Conservation (phyloP, 2,113 vertebrate genomes). For the Oceanites oceanicus region DNA sequence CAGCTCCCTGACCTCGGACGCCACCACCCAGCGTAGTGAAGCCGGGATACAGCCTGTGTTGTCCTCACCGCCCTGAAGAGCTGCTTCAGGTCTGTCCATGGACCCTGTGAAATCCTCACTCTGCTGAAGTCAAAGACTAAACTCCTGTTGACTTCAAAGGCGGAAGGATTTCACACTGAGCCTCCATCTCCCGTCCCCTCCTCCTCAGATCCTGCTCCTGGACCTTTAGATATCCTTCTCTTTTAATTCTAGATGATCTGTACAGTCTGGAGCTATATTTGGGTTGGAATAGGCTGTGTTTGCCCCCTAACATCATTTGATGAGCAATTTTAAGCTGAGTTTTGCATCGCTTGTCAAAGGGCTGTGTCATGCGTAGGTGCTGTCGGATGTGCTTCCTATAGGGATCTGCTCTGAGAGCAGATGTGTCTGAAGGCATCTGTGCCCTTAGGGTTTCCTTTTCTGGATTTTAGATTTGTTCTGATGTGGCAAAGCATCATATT, state of each 20-base stretch:
- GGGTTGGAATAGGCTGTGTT: background rate
- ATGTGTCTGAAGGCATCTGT: background rate
- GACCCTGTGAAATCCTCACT: background rate
- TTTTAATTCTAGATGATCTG: background rate
- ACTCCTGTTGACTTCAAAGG: slow-evolving; percentile 22
- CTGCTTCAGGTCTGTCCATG: slow-evolving; percentile 12
- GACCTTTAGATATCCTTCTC: background rate
- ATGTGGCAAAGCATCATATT: background rate
- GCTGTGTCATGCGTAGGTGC: background rate
- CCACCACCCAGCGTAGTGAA: background rate
- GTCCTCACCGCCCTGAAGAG: background rate
- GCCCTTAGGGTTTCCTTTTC: background rate
- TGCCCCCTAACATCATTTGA: background rate
- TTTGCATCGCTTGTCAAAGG: background rate
- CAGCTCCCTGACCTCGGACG: background rate
- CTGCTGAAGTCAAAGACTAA: background rate
- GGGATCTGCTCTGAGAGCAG: background rate
- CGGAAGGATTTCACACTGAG: background rate
- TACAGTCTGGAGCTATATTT: slow-evolving; percentile 32
- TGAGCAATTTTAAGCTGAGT: background rate
- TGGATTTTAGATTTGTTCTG: background rate
- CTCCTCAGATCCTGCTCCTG: background rate
- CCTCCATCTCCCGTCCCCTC: background rate
- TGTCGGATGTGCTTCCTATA: background rate
- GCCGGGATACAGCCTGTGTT: background rate